phyloP scores from a whole-genome alignment of 2,113 vertebrate species.

The Xyliphius kryptos region DNA sequence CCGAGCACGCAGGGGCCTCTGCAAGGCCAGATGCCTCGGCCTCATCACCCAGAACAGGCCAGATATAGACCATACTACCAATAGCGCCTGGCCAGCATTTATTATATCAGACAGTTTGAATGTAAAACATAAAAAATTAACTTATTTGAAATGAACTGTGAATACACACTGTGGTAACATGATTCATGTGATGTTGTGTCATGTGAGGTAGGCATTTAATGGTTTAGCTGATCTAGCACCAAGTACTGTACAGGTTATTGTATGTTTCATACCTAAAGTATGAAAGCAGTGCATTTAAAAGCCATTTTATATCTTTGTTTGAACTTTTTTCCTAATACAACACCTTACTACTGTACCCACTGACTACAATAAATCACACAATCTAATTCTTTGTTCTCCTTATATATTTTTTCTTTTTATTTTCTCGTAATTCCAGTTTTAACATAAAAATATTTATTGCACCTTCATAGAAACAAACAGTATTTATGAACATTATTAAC shows the following conservation, averaged over 20 bases:
- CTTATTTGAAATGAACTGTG: too few species aligned
- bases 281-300: too few species aligned
- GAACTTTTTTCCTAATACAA: too few species aligned
- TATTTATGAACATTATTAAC: too few species aligned
- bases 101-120: constrained; percentile 3
- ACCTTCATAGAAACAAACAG: too few species aligned
- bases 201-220: too few species aligned
- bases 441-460: too few species aligned
- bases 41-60: constrained; percentile 91
- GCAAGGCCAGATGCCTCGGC: constrained; percentile 87
- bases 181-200: constrained; percentile 15
- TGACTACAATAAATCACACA: constrained; percentile 35
- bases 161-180: constrained; percentile 14
- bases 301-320: too few species aligned
- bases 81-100: constrained; percentile 57
- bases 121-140: constrained; percentile 1
- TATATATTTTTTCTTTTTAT: background rate
- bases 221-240: too few species aligned
- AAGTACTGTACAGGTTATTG: too few species aligned
- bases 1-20: constrained; percentile 95
- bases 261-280: too few species aligned
- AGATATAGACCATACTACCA: constrained; percentile 96
- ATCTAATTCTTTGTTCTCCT: background rate
- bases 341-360: constrained; percentile 30
- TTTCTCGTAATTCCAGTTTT: too few species aligned